Conservation (phyloP, 2,113 vertebrate species). For the Sturnira hondurensis region DNA sequence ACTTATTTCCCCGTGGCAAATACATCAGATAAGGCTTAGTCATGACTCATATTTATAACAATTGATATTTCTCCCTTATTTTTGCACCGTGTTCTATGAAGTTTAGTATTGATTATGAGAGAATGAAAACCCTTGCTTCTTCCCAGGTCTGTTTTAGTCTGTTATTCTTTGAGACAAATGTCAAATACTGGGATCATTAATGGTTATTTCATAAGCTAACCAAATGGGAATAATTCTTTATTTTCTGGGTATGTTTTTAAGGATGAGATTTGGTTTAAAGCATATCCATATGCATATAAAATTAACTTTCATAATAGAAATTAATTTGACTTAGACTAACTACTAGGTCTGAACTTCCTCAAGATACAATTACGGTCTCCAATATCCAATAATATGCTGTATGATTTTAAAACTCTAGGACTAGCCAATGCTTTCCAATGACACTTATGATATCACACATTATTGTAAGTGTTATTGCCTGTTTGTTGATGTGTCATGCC, state of each 20-base stretch:
- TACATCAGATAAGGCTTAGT: slow-evolving; percentile 41
- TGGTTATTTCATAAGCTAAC: neutral
- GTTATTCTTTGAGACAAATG: slow-evolving; percentile 37
- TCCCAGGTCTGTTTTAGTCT: neutral
- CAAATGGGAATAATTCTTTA: neutral
- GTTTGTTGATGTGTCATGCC: neutral
- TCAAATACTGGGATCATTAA: neutral
- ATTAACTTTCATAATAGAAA: neutral
- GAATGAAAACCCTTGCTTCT: neutral
- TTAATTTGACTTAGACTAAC: slow-evolving; percentile 6
- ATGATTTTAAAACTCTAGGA: neutral
- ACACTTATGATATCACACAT: neutral
- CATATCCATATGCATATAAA: neutral
- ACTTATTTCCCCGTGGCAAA: slow-evolving; percentile 45
- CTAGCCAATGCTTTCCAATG: neutral
- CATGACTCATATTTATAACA: slow-evolving; percentile 38
- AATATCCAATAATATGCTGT: neutral
- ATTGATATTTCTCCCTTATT: slow-evolving; percentile 24
- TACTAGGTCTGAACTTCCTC: neutral
- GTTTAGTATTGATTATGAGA: neutral
- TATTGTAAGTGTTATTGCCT: neutral
- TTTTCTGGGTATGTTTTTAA: slow-evolving; percentile 4
- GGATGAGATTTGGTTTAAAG: slow-evolving; percentile 1
- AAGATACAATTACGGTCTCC: neutral
- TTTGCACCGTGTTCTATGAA: neutral